These are phyloP conservation scores for Dipodomys stephensi DNA, from an alignment of 2,113 vertebrate species.

Conservation along the genomic window DNA sequence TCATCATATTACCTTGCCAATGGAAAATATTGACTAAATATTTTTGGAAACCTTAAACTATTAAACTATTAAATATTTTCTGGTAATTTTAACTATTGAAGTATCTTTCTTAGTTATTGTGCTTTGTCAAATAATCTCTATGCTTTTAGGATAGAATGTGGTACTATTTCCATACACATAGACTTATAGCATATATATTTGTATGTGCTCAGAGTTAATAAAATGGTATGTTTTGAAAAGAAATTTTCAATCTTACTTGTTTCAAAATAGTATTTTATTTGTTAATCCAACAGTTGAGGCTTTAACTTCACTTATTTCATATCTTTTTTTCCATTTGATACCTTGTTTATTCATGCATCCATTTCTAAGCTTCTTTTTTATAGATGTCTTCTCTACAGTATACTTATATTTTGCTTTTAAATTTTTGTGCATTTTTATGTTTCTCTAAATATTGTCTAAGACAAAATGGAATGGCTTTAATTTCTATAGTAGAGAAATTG, in stretches of 20 bases:
- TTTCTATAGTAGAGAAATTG: neutral
- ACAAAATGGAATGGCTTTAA: constrained; percentile 4
- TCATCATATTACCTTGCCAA: constrained; percentile 1
- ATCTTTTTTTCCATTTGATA: neutral
- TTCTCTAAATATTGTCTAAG: neutral
- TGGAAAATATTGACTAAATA: constrained; percentile 49
- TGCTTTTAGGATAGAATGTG: neutral
- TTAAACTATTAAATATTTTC: constrained; percentile 21
- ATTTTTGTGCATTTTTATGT: neutral
- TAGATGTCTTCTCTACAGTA: neutral
- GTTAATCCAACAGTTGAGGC: neutral
- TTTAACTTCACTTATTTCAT: neutral
- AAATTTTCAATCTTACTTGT: too few species aligned
- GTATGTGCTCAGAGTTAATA: too few species aligned
- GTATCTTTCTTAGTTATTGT: neutral
- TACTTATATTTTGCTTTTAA: neutral
- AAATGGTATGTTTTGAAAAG: too few species aligned
- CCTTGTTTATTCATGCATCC: neutral
- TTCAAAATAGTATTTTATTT: neutral
- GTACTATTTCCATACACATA: neutral
- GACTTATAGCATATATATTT: neutral
- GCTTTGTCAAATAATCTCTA: neutral
- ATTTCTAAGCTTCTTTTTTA: neutral
- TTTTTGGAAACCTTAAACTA: neutral
- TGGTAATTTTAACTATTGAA: neutral